phyloP scores from a whole-genome alignment of 2,888 invertebrate genomes.

The Ophion ventricosus region DNA sequence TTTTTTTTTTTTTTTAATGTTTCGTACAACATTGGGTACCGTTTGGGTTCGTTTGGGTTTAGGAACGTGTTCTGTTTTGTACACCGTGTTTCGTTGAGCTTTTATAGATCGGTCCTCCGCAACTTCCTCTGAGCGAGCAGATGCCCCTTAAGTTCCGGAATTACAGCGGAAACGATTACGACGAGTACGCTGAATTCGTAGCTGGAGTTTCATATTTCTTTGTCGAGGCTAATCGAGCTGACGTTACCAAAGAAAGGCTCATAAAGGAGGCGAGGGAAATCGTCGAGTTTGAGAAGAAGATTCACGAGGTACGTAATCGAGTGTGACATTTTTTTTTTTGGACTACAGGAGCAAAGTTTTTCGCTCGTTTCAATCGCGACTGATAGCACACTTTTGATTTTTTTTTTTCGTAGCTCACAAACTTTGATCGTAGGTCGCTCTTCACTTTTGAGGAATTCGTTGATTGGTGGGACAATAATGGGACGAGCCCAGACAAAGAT shows the following conservation, averaged over 20 bases:
- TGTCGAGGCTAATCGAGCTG: conserved; percentile 62
- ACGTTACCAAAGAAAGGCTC: conserved; percentile 64
- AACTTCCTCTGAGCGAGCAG: conserved; percentile 39
- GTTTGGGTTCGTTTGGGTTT: too few relatives aligned
- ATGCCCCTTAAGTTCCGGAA: conserved; percentile 48
- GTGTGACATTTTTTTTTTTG: neutral
- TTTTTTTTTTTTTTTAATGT: too few relatives aligned
- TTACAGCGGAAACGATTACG: conserved; percentile 60
- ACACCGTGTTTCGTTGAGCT: neutral
- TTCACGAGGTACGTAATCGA: conserved; percentile 51
- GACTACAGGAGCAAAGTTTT: neutral
- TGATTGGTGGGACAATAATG: conserved; percentile 49
- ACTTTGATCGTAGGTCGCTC: accelerated
- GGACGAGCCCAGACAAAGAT: conserved; percentile 26
- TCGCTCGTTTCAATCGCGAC: neutral
- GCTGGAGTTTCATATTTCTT: conserved; percentile 61
- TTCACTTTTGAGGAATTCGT: conserved; percentile 32
- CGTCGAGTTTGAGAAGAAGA: conserved; percentile 67
- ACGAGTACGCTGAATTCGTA: conserved; percentile 63
- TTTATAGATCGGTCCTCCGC: conserved; percentile 34
- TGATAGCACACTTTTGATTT: neutral
- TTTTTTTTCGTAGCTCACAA: conserved; percentile 22
- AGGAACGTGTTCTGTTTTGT: too few relatives aligned
- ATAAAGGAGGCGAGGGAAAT: conserved; percentile 68
- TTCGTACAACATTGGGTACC: neutral